These are phyloP conservation scores for Parnassius orleans DNA, from an alignment of 2,888 invertebrate species.

Conservation along the genomic window DNA sequence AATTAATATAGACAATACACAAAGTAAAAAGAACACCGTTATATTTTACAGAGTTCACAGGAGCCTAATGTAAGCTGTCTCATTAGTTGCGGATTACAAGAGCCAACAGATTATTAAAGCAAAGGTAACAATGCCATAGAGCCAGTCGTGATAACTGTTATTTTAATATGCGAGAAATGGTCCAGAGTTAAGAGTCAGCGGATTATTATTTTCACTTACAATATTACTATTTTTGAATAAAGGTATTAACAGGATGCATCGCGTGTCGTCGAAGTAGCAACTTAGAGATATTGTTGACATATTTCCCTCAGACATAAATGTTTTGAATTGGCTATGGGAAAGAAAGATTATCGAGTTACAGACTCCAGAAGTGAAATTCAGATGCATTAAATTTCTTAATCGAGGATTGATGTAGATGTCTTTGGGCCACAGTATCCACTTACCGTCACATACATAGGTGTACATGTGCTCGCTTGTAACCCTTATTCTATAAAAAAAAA, in stretches of 20 bases:
- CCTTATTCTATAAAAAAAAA: no score
- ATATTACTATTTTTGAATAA: background rate
- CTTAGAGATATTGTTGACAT: background rate
- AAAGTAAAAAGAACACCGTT: conserved; percentile 18
- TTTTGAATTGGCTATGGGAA: no score
- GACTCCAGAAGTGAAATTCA: no score
- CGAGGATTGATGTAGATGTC: no score
- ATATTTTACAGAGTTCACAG: conserved; percentile 20
- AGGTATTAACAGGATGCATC: no score
- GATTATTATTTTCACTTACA: background rate
- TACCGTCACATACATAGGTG: no score
- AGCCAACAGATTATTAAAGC: conserved; percentile 37
- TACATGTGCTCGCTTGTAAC: no score
- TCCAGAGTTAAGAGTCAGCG: conserved; percentile 1
- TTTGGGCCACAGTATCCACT: no score
- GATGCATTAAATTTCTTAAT: no score
- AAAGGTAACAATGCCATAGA: conserved; percentile 41
- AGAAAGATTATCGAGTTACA: no score
- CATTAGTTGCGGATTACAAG: conserved; percentile 38
- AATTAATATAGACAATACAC: background rate
- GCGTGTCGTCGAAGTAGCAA: background rate
- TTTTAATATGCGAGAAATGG: conserved; percentile 28
- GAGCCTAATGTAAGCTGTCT: conserved; percentile 24
- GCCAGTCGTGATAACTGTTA: conserved; percentile 42
- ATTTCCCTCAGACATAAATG: background rate